Conservation (phyloP, 2,888 invertebrate genomes). For the Lasioglossum oenotherae region DNA sequence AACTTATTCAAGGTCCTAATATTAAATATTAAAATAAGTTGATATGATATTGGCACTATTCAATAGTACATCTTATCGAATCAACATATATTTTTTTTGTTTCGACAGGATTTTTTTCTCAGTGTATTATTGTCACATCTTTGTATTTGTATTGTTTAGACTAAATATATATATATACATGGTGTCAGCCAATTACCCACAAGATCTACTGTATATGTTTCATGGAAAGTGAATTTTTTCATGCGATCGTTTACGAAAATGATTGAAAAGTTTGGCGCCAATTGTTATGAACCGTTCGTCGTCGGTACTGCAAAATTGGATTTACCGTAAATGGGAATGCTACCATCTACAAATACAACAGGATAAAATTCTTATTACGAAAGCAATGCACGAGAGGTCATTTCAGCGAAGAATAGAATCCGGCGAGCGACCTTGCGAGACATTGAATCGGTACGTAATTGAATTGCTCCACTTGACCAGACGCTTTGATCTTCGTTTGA, state of each 20-base stretch:
- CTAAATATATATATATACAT: too few species aligned
- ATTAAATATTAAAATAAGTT: too few species aligned
- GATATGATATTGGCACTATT: too few species aligned
- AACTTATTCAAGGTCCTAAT: too few species aligned
- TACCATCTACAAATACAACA: background rate
- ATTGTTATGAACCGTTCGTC: background rate
- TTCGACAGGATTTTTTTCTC: too few species aligned
- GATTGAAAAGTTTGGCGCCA: background rate
- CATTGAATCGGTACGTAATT: conserved; percentile 82
- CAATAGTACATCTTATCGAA: too few species aligned
- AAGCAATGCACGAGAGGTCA: conserved; percentile 27
- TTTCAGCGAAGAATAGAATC: conserved; percentile 43
- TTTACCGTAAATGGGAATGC: background rate
- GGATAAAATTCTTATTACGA: conserved; percentile 11
- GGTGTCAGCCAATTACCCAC: too few species aligned
- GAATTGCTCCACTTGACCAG: conserved; percentile 83
- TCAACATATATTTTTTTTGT: too few species aligned
- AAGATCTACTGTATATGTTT: too few species aligned
- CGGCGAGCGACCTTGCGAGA: conserved; percentile 71
- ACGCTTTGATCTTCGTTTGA: conserved; percentile 81
- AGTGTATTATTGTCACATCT: too few species aligned
- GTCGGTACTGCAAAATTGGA: background rate
- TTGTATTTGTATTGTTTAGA: too few species aligned
- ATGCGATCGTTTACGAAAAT: background rate
- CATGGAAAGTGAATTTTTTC: too few species aligned